Conservation (phyloP, 23 tunicate species). For the Phallusia fumigata region DNA sequence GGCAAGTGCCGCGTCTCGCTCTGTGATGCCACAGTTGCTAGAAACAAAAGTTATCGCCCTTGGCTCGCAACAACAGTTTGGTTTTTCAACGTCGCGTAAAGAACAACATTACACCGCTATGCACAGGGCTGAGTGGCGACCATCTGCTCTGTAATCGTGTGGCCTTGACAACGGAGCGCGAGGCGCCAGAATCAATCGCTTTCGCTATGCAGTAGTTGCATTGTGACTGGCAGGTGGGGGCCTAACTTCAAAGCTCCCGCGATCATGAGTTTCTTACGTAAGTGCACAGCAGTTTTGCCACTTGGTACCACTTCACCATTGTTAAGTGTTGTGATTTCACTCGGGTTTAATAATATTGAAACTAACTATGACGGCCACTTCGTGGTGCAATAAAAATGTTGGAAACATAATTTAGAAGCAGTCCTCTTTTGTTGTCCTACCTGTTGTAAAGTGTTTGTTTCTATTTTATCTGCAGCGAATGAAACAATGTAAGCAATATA, state of each 20-base stretch:
- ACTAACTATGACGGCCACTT: too few species aligned
- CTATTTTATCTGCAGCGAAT: too few species aligned
- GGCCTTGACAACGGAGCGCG: conserved; percentile 3
- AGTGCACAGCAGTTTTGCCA: not conserved
- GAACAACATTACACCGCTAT: not conserved
- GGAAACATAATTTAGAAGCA: too few species aligned
- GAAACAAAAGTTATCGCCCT: conserved; percentile 6
- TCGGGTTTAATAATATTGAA: too few species aligned
- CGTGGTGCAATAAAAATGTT: too few species aligned
- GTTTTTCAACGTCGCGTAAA: not conserved
- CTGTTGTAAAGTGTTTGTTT: too few species aligned
- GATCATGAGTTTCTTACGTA: not conserved
- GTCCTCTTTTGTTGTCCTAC: too few species aligned
- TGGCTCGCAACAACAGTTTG: not conserved
- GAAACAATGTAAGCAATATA: too few species aligned
- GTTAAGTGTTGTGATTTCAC: too few species aligned
- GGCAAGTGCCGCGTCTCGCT: not conserved
- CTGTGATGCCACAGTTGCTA: conserved; percentile 3
- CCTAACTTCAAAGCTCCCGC: not conserved
- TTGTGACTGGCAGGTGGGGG: not conserved
- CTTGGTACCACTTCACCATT: not conserved
- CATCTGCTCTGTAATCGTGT: not conserved
- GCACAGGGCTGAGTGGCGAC: not conserved
- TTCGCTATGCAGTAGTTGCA: not conserved
- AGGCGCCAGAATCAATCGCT: not conserved